Evolutionary conservation across 2,888 invertebrate species (phyloP).

Genomic region (Papilio demoleus): DNA sequence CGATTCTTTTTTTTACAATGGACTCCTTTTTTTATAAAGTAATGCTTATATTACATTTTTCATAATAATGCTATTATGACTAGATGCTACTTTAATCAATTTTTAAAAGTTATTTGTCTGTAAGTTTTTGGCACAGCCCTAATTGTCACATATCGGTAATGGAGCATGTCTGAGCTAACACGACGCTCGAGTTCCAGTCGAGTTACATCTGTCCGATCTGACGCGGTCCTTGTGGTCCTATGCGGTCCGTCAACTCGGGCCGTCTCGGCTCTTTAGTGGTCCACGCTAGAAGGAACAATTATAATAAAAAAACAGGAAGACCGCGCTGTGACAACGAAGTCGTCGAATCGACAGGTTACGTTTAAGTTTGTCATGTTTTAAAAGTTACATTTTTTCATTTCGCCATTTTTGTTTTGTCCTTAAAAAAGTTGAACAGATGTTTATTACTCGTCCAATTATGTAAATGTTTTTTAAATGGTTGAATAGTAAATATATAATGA

Average conservation of each 20-base stretch:
- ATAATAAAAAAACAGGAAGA: neutral
- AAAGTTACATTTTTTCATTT: neutral
- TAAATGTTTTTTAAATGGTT: too few relatives aligned
- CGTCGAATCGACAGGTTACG: conserved; percentile 6
- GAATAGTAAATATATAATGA: too few relatives aligned
- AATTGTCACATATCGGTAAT: neutral
- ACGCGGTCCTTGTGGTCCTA: conserved; percentile 4
- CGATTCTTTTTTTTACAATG: too few relatives aligned
- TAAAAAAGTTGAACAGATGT: too few relatives aligned
- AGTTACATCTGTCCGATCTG: neutral
- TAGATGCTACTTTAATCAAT: too few relatives aligned
- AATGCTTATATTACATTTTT: too few relatives aligned
- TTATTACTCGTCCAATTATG: too few relatives aligned
- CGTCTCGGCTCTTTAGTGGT: conserved; percentile 28
- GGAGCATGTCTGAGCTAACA: neutral
- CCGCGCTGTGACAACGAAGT: neutral
- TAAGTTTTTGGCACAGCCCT: conserved; percentile 20
- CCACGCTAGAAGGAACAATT: conserved; percentile 5
- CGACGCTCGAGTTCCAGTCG: conserved; percentile 2
- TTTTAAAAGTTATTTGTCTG: neutral
- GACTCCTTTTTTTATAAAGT: too few relatives aligned
- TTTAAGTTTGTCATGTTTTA: neutral
- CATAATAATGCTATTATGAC: too few relatives aligned
- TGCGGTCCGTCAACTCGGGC: conserved; percentile 28
- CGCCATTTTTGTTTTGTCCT: too few relatives aligned